These are phyloP conservation scores for Poecilia picta DNA, from an alignment of 2,797 vertebrate species.

Conservation along the genomic window DNA sequence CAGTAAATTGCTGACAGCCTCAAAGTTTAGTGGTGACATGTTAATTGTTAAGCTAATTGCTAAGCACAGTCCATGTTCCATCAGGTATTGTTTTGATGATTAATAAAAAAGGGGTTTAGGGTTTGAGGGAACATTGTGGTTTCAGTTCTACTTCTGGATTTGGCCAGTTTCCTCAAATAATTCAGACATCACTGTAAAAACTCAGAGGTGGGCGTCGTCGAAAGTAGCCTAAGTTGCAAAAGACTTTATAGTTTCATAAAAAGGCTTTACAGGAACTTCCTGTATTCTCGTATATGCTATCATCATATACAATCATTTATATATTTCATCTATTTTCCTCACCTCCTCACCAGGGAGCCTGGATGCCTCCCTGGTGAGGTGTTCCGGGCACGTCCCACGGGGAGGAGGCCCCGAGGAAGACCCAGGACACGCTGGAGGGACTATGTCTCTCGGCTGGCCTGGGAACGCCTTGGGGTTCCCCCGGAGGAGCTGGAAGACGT, in stretches of 20 bases:
- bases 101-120: neutral
- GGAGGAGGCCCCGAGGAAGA: no score
- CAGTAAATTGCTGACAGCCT: conserved; percentile 22
- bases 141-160: neutral
- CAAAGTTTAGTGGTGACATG: conserved; percentile 20
- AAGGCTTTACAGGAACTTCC: neutral
- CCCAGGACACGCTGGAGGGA: no score
- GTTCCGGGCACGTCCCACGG: no score
- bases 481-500: no score
- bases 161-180: neutral
- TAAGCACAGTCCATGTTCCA: conserved; percentile 29
- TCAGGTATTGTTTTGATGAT: conserved; percentile 14
- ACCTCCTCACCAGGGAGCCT: no score
- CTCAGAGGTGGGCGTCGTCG: neutral
- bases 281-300: neutral
- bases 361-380: no score
- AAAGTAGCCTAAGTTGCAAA: neutral
- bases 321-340: no score
- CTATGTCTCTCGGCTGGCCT: no score
- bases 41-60: conserved; percentile 26
- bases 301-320: no score
- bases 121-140: neutral
- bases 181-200: neutral
- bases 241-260: neutral
- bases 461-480: no score